A percentile compares a stretch with the other conserved stretches of the same genome.
These are phyloP conservation scores for Yponomeuta cagnagella DNA, from an alignment of 2,888 invertebrate genomes.

Conservation along the genomic window DNA sequence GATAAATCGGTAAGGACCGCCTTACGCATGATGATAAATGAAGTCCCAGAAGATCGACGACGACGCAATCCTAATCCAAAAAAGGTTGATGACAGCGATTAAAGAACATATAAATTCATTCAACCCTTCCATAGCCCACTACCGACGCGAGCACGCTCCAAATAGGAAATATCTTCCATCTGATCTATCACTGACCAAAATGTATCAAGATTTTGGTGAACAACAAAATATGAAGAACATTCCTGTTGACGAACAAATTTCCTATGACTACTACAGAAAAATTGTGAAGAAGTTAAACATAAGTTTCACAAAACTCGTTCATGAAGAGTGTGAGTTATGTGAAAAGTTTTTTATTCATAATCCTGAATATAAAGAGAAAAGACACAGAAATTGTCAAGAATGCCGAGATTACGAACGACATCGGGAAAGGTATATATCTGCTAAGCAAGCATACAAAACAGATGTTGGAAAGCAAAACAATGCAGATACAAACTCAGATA, in stretches of 20 bases:
- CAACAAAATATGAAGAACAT: background rate
- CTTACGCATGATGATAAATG: too few relatives aligned
- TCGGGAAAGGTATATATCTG: constrained; percentile 4
- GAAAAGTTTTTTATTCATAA: constrained; percentile 20
- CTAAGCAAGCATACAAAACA: constrained; percentile 4
- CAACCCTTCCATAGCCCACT: constrained; percentile 23
- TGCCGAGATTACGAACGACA: constrained; percentile 18
- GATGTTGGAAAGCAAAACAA: constrained; percentile 5
- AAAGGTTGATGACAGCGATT: constrained; percentile 12
- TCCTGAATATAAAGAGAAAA: constrained; percentile 15
- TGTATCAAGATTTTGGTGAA: background rate
- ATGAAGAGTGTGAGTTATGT: constrained; percentile 21
- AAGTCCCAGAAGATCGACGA: too few relatives aligned
- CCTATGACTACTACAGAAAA: constrained; percentile 18
- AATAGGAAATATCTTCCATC: constrained; percentile 23
- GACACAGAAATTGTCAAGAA: constrained; percentile 13
- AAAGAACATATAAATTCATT: constrained; percentile 23
- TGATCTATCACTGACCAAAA: constrained; percentile 20
- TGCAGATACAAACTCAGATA: constrained; percentile 17
- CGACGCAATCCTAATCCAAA: constrained; percentile 9
- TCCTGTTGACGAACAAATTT: background rate
- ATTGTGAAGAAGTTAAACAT: constrained; percentile 18
- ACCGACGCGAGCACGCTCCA: constrained; percentile 27
- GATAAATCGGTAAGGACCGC: too few relatives aligned
- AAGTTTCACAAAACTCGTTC: constrained; percentile 19